phyloP scores from a whole-genome alignment of 2,113 vertebrate genomes.

The Pluvialis apricaria region DNA sequence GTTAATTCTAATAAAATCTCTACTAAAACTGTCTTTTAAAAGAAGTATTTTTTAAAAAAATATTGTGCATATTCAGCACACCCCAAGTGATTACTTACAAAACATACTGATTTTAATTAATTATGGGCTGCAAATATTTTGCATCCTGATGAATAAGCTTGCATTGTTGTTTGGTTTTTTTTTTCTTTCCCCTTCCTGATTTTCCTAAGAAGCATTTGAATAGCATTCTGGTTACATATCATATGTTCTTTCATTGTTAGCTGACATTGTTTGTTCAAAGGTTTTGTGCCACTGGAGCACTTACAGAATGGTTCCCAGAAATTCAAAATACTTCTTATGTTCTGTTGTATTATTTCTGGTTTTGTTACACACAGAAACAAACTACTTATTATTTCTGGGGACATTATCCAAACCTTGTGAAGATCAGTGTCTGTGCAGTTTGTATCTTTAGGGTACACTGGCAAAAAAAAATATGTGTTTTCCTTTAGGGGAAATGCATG shows the following conservation, averaged over 20 bases:
- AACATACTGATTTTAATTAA: neutral
- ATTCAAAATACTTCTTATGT: neutral
- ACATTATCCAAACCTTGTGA: neutral
- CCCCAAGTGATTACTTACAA: neutral
- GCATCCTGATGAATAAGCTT: neutral
- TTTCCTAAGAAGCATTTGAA: neutral
- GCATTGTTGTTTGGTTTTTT: neutral
- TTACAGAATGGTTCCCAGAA: neutral
- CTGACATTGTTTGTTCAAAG: neutral
- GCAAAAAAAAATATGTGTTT: neutral
- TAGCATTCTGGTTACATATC: neutral
- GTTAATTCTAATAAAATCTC: neutral
- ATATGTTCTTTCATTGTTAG: neutral
- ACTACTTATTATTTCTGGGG: neutral
- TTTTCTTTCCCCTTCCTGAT: neutral
- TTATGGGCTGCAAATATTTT: neutral
- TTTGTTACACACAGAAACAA: neutral
- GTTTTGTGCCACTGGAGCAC: neutral
- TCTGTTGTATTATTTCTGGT: neutral
- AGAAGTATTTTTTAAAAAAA: neutral
- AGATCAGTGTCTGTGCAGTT: neutral
- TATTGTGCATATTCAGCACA: neutral
- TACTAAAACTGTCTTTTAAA: neutral
- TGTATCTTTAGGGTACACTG: neutral
- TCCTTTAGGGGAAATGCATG: neutral